These are phyloP conservation scores for Xenopus petersii DNA, from an alignment of 2,797 vertebrate species.

Conservation along the genomic window DNA sequence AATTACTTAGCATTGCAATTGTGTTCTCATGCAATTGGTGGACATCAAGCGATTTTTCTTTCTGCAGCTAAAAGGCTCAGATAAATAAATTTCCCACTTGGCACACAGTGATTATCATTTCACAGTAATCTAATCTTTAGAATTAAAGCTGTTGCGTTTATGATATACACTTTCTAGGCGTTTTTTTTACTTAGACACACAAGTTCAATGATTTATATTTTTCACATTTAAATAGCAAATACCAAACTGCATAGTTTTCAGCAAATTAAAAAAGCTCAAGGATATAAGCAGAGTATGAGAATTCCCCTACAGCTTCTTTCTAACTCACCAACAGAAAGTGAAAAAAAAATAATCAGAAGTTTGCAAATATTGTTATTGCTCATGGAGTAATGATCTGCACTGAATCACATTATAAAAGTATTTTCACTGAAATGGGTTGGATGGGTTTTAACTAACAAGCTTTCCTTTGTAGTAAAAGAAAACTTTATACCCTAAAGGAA, in stretches of 20 bases:
- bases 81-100: constrained; percentile 51
- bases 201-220: constrained; percentile 42
- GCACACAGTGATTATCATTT: constrained; percentile 39
- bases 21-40: constrained; percentile 30
- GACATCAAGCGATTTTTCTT: constrained; percentile 37
- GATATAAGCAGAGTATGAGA: too few species aligned
- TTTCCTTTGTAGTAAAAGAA: too few species aligned
- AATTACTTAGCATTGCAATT: constrained; percentile 33
- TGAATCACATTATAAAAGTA: too few species aligned
- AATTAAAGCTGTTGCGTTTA: constrained; percentile 48
- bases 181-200: constrained; percentile 27
- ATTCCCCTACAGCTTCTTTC: too few species aligned
- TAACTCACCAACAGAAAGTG: too few species aligned
- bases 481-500: too few species aligned
- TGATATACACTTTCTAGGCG: neutral
- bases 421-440: too few species aligned
- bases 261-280: neutral
- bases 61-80: constrained; percentile 19
- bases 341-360: too few species aligned
- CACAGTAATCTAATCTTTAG: constrained; percentile 43
- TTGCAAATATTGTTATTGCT: too few species aligned
- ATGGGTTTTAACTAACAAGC: too few species aligned
- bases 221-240: constrained; percentile 29
- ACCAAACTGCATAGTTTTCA: neutral
- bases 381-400: too few species aligned